These are phyloP conservation scores for Sarcophaga carnaria DNA, from an alignment of 2,888 invertebrate species.

Conservation along the genomic window DNA sequence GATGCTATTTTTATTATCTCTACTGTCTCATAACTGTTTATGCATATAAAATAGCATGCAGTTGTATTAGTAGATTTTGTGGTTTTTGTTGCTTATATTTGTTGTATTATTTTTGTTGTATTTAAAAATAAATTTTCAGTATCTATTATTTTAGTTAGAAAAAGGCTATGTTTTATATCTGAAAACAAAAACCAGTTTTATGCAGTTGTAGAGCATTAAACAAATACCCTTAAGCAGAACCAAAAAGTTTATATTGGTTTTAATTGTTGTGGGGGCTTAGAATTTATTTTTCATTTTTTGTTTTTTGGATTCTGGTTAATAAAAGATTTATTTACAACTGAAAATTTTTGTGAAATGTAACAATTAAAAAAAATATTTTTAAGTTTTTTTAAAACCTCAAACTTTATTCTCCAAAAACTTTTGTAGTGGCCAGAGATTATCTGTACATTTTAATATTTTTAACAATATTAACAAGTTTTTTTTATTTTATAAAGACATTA, in stretches of 20 bases:
- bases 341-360: background rate
- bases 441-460: too few species aligned
- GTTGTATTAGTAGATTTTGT: background rate
- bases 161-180: too few species aligned
- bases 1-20: background rate
- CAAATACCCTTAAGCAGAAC: slow-evolving; percentile 1
- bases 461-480: too few species aligned
- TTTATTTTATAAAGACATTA: background rate
- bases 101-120: background rate
- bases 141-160: background rate
- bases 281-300: background rate
- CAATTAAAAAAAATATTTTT: background rate
- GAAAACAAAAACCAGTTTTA: too few species aligned
- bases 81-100: slow-evolving; percentile 1
- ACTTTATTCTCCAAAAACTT: too few species aligned
- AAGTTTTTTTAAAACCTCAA: too few species aligned
- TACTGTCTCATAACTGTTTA: too few species aligned
- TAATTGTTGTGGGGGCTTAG: slow-evolving; percentile 33
- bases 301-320: background rate
- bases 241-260: slow-evolving; percentile 31
- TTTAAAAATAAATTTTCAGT: slow-evolving; percentile 6
- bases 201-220: background rate
- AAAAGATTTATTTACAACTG: slow-evolving; percentile 3
- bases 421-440: too few species aligned
- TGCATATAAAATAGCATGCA: too few species aligned